These are phyloP conservation scores for Telmatherina bonti DNA, from an alignment of 2,797 vertebrate species.

Conservation along the genomic window DNA sequence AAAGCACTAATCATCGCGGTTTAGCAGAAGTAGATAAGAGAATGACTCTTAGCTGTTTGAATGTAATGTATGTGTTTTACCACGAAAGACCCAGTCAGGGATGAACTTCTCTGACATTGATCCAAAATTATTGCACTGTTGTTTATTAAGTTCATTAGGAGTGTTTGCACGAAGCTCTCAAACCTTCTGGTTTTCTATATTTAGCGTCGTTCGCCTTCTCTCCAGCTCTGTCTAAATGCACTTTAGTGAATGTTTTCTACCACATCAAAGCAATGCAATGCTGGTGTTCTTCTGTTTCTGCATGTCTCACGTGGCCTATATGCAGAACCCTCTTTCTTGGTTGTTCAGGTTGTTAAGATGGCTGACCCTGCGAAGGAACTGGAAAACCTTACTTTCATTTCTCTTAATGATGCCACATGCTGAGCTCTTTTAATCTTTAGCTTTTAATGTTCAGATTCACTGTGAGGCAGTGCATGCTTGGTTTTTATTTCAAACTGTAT, in stretches of 20 bases:
- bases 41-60: not conserved
- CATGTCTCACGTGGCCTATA: not conserved
- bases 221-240: not conserved
- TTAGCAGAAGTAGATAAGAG: not conserved
- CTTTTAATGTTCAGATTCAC: conserved; percentile 4
- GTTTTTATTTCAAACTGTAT: too few relatives aligned
- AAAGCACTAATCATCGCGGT: not conserved
- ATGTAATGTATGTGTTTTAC: not conserved
- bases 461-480: too few relatives aligned
- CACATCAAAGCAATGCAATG: conserved; percentile 22
- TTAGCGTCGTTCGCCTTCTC: not conserved
- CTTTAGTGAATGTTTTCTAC: conserved; percentile 19
- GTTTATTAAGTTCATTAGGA: conserved; percentile 6
- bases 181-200: not conserved
- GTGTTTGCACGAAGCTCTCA: not conserved
- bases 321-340: not conserved
- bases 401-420: conserved; percentile 39
- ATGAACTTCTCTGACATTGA: not conserved
- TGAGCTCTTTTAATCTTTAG: conserved; percentile 29
- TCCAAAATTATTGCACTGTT: not conserved
- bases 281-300: not conserved
- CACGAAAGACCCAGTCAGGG: not conserved
- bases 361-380: not conserved
- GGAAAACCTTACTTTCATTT: conserved; percentile 5
- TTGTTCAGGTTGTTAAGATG: conserved; percentile 8